Conservation (phyloP, 2,888 invertebrate species). For the Anagyrus pseudococci region DNA sequence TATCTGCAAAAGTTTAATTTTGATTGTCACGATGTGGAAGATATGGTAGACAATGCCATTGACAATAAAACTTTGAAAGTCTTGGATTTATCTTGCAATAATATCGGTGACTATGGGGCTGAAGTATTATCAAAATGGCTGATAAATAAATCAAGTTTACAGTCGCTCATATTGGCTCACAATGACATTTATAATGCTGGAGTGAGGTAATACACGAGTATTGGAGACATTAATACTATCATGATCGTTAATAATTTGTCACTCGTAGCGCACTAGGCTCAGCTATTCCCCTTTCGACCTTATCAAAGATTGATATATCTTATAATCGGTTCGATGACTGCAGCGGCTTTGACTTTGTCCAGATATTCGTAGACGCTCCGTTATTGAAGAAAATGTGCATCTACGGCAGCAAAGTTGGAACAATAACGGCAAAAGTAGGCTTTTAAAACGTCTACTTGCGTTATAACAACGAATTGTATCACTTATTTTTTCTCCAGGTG, state of each 20-base stretch:
- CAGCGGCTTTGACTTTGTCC: conserved; percentile 66
- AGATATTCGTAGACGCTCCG: conserved; percentile 67
- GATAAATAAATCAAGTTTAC: conserved; percentile 62
- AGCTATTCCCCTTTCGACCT: conserved; percentile 67
- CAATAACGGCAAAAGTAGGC: conserved; percentile 52
- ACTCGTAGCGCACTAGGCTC: conserved; percentile 63
- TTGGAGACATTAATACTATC: neutral
- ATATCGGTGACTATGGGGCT: conserved; percentile 68
- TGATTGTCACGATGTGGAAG: conserved; percentile 68
- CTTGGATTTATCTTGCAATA: conserved; percentile 69
- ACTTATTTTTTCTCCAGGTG: conserved; percentile 56
- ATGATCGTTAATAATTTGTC: neutral
- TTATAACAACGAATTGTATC: too few relatives aligned
- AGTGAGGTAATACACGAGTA: conserved; percentile 58
- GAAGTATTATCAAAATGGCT: conserved; percentile 67
- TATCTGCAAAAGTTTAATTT: conserved; percentile 70
- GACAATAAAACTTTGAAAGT: conserved; percentile 65
- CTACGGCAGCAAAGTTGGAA: conserved; percentile 61
- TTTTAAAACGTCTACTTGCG: neutral
- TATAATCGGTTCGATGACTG: conserved; percentile 66
- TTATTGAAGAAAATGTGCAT: conserved; percentile 57
- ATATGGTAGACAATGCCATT: conserved; percentile 64
- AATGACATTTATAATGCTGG: conserved; percentile 68
- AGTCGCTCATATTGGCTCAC: conserved; percentile 65
- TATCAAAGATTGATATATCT: conserved; percentile 67